phyloP scores from a whole-genome alignment of 1,140 invertebrate genomes.

The Atta texana region DNA sequence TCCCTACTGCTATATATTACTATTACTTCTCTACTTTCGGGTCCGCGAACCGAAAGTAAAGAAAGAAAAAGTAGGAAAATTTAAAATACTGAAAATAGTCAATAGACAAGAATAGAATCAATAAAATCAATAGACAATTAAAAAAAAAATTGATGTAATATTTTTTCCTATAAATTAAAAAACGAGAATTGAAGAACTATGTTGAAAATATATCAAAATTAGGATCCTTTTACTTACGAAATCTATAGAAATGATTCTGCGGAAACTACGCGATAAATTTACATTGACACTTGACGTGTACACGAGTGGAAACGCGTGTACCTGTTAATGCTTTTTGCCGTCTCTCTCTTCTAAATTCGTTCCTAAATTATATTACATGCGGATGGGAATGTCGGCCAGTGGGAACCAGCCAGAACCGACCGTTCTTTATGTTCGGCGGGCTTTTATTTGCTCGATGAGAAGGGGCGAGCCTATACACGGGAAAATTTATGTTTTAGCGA shows the following conservation, averaged over 20 bases:
- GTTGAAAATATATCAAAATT: not conserved
- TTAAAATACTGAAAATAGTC: not conserved
- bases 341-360: constrained; percentile 8
- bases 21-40: not conserved
- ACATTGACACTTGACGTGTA: constrained; percentile 27
- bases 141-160: not conserved
- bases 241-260: not conserved
- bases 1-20: not conserved
- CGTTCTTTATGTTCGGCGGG: constrained; percentile 53
- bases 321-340: constrained; percentile 9
- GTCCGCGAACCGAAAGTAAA: not conserved
- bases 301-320: constrained; percentile 31
- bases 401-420: not conserved
- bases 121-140: not conserved
- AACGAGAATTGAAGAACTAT: too few species aligned
- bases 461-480: constrained; percentile 11
- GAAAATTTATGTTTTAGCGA: constrained; percentile 57
- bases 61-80: not conserved
- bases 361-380: constrained; percentile 46
- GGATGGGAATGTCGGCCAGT: constrained; percentile 45
- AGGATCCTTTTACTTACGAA: not conserved
- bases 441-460: constrained; percentile 40
- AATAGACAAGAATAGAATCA: not conserved
- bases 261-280: constrained; percentile 35
- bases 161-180: constrained; percentile 1